Base-by-base conservation (phyloP, 1,140 invertebrate species). In the Aricia agestis region DNA sequence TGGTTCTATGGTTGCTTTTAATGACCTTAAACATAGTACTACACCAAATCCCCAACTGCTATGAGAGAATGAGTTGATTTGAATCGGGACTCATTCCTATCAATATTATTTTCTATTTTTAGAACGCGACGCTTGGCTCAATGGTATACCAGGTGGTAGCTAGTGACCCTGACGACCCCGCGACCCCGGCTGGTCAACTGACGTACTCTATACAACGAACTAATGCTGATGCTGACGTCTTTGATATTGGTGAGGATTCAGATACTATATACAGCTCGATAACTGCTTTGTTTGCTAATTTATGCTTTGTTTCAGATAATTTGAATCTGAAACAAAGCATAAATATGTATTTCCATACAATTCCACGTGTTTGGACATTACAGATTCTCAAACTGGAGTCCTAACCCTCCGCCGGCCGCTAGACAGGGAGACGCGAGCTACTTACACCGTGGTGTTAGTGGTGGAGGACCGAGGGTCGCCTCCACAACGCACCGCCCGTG, bases 111-210 rank as follows among this genome's bases (percentile, higher is more conserved):
- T 68, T 66, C 42, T 45, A 69, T 9, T 52, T 31, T 41, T 66
- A 95, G 93, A 96, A 96, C 77, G 94, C 95, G 3, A 94, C 95
- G 0, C 92, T 95, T 19, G 96, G 95, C 0, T 94, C 95, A 2
- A 93, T 94, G 0, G 96, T 97, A 0, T 96, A 95, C 76, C 95
- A 96, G 92, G 95, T 96, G 0, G 93, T 95, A 1, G 96, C 96
- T 0, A 94, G 94, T 10, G 96, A 97, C 89, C 96, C 96, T 0
- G 96, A 97, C 76, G 95, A 96, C 80, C 94, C 95, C 0, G 95
- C 93, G 52, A 93, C 95, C 6, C 94, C 95, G 0, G 95, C 96
- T 32, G 96, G 96, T 2, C 95, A 93, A 66, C 93, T 97, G 0
- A 93, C 92, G 1, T 97, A 95, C 77, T 95, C 93, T 67, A 95